phyloP scores from a whole-genome alignment of 2,888 invertebrate species.

The Plagiodera versicolora region DNA sequence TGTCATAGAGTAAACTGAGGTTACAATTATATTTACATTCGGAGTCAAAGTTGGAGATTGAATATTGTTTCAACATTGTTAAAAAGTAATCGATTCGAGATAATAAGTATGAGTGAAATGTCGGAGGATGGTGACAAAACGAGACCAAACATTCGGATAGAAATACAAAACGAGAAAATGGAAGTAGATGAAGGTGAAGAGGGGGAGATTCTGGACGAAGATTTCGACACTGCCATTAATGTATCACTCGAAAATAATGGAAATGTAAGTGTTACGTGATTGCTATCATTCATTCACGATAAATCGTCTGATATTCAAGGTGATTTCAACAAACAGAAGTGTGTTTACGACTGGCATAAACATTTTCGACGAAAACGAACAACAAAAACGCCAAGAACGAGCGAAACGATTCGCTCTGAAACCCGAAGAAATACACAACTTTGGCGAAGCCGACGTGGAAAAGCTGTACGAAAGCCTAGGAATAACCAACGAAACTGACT shows the following conservation, averaged over 20 bases:
- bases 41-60: no score
- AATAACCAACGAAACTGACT: conserved; percentile 61
- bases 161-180: conserved; percentile 59
- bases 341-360: conserved; percentile 57
- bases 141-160: conserved; percentile 54
- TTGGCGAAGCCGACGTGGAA: conserved; percentile 53
- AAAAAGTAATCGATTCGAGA: no score
- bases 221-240: neutral
- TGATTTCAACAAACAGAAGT: conserved; percentile 37
- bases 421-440: conserved; percentile 51
- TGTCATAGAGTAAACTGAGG: no score
- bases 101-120: neutral
- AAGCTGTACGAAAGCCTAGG: conserved; percentile 58
- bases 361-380: conserved; percentile 57
- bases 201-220: conserved; percentile 49
- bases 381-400: conserved; percentile 59
- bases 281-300: neutral
- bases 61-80: no score
- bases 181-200: conserved; percentile 53
- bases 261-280: neutral
- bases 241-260: neutral
- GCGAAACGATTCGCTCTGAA: conserved; percentile 62
- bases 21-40: no score
- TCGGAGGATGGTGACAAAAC: conserved; percentile 33
- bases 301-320: neutral